phyloP scores from a whole-genome alignment of 2,113 vertebrate genomes.

The Aptenodytes patagonicus region DNA sequence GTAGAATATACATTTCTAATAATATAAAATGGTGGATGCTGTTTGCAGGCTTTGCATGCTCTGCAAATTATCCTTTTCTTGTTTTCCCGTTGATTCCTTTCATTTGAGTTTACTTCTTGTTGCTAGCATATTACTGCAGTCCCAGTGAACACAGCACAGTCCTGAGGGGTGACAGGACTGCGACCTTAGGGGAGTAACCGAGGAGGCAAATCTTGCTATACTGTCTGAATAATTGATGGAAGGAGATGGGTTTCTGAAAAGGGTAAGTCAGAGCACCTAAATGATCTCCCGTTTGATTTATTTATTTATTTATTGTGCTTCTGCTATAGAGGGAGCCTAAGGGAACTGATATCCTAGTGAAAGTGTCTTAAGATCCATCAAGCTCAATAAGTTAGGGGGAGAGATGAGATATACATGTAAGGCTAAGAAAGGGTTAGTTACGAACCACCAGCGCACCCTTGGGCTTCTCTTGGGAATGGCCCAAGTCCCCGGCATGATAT shows the following conservation, averaged over 20 bases:
- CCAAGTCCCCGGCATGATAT: background rate
- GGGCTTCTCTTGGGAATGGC: background rate
- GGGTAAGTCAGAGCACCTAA: background rate
- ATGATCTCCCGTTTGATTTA: background rate
- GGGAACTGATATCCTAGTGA: background rate
- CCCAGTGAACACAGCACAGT: background rate
- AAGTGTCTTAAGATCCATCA: background rate
- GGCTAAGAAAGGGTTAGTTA: background rate
- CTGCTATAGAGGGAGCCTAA: background rate
- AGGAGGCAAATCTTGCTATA: background rate
- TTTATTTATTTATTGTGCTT: background rate
- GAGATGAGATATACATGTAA: background rate
- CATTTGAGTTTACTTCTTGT: background rate
- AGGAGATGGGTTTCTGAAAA: background rate
- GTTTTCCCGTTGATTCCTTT: background rate
- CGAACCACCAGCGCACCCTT: background rate
- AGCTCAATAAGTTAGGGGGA: background rate
- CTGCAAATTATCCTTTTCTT: background rate
- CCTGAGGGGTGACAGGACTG: background rate
- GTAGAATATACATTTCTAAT: conserved; percentile 20
- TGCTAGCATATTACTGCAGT: background rate
- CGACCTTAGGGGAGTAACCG: background rate
- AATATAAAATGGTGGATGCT: background rate
- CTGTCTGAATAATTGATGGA: background rate
- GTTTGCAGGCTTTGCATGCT: background rate